Evolutionary conservation across 2,113 vertebrate genomes (phyloP).

Genomic region (Percopsis transmontana): DNA sequence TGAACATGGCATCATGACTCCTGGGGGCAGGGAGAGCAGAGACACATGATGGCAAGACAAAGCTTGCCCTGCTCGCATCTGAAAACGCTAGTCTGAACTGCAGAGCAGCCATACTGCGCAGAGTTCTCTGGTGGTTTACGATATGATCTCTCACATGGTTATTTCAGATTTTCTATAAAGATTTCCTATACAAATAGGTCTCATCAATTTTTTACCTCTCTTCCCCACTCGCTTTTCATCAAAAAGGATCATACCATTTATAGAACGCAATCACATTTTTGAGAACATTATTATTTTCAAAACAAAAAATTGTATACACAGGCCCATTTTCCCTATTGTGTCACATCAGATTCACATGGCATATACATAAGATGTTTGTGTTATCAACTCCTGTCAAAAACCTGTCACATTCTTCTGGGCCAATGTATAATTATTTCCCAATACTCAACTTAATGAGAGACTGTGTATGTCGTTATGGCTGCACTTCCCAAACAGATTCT

Average conservation of each 20-base stretch:
- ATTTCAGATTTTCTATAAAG: background rate
- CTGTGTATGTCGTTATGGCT: constrained; percentile 50
- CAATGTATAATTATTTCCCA: constrained; percentile 51
- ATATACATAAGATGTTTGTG: background rate
- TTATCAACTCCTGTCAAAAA: constrained; percentile 28
- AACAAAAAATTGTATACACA: background rate
- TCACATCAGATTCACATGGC: background rate
- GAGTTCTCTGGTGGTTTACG: background rate
- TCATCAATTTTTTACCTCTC: constrained; percentile 9
- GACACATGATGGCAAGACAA: constrained; percentile 43
- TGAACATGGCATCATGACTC: constrained; percentile 17
- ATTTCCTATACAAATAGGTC: too few relatives aligned
- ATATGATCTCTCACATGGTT: background rate
- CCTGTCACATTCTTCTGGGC: constrained; percentile 32
- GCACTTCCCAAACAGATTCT: constrained; percentile 39
- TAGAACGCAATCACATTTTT: background rate
- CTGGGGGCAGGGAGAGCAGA: constrained; percentile 36
- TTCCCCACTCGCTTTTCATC: constrained; percentile 4
- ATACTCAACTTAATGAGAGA: constrained; percentile 59
- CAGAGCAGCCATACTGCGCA: background rate
- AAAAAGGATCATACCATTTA: constrained; percentile 12
- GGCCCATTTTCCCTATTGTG: background rate
- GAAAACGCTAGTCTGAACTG: constrained; percentile 1
- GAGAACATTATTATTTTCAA: background rate
- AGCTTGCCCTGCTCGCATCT: constrained; percentile 39